These are phyloP conservation scores for Pardosa pseudoannulata DNA, from an alignment of 2,888 invertebrate species.

Conservation along the genomic window DNA sequence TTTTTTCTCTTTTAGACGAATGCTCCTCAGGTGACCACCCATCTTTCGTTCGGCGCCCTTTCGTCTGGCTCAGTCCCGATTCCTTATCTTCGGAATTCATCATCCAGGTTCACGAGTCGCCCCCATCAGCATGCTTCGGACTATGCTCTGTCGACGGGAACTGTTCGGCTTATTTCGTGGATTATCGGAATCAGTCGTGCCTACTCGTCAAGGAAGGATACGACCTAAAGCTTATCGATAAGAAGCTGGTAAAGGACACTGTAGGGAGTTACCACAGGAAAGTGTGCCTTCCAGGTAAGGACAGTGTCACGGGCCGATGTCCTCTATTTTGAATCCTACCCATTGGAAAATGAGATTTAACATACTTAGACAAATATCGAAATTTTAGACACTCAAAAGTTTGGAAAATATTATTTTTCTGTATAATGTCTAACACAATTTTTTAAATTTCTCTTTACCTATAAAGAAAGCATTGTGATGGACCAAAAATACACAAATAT, in stretches of 20 bases:
- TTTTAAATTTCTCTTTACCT: too few relatives aligned
- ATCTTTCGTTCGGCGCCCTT: conserved; percentile 46
- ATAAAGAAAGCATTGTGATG: too few relatives aligned
- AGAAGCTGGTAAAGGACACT: conserved; percentile 35
- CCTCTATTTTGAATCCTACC: too few relatives aligned
- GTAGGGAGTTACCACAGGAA: conserved; percentile 56
- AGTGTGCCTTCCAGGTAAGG: conserved; percentile 61
- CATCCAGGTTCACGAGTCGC: conserved; percentile 43
- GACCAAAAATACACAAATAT: too few relatives aligned
- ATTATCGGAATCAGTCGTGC: conserved; percentile 63
- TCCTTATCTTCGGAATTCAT: conserved; percentile 21
- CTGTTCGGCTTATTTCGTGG: conserved; percentile 62
- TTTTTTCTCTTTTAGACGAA: conserved; percentile 20
- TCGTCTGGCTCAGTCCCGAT: conserved; percentile 28
- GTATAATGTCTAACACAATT: too few relatives aligned
- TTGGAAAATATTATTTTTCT: too few relatives aligned
- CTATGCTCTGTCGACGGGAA: conserved; percentile 23
- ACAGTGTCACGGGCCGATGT: too few relatives aligned
- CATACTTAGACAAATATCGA: too few relatives aligned
- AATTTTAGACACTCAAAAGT: too few relatives aligned
- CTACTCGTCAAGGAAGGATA: conserved; percentile 18
- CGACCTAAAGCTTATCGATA: background rate
- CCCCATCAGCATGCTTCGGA: conserved; percentile 59
- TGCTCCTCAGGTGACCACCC: conserved; percentile 31
- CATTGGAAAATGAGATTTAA: too few relatives aligned